A percentile compares a stretch with the other conserved stretches of the same genome.
phyloP scores from a whole-genome alignment of 1,140 invertebrate genomes.

The Drosophila persimilis region DNA sequence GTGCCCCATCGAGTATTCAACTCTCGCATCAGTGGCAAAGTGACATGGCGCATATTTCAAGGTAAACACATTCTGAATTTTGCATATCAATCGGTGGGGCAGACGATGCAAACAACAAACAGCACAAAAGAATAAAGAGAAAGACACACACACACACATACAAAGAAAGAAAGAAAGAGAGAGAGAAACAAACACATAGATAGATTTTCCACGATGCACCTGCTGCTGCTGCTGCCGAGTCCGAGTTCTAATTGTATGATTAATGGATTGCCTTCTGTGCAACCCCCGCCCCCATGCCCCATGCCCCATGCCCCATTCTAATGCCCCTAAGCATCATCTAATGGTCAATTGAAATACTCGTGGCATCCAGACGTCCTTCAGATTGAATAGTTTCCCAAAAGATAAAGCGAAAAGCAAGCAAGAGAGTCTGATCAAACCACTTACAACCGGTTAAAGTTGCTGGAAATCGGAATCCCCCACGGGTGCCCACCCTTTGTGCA shows the following conservation, averaged over 20 bases:
- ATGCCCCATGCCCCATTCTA: not conserved
- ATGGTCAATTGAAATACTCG: conserved; percentile 56
- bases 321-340: not conserved
- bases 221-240: not conserved
- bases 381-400: conserved; percentile 44
- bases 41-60: conserved; percentile 77
- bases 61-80: conserved; percentile 75
- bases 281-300: conserved; percentile 5
- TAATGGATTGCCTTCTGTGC: conserved; percentile 60
- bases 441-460: conserved; percentile 52
- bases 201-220: conserved; percentile 49
- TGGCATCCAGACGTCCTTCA: conserved; percentile 45
- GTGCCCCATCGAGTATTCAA: conserved; percentile 50
- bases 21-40: conserved; percentile 54
- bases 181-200: not conserved
- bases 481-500: too few relatives aligned
- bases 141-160: conserved; percentile 9
- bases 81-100: conserved; percentile 54
- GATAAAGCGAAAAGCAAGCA: conserved; percentile 6
- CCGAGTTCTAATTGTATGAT: conserved; percentile 74
- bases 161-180: not conserved
- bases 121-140: conserved; percentile 16
- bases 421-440: conserved; percentile 39
- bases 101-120: conserved; percentile 30
- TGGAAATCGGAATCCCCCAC: conserved; percentile 18